Evolutionary conservation across 2,113 vertebrate genomes (phyloP), one percentile per base, ranked within the genome.

Genomic region (Sminthopsis crassicaudata): DNA sequence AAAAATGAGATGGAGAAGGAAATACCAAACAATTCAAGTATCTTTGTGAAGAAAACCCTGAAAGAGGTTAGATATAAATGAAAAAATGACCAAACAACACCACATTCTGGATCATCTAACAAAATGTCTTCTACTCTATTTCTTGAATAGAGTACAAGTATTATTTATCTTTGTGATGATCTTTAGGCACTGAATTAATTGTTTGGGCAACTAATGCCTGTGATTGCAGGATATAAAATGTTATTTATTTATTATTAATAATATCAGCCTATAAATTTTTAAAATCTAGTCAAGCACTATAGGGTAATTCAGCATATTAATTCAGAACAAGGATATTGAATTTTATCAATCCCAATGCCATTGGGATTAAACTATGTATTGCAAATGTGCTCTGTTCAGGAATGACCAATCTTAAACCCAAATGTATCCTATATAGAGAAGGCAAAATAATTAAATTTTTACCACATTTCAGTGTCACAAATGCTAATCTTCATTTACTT

Each of bases 321-420:
- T 94, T 96, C 53, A 96, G 88, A 93, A 76, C 92, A 60, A 93
- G 42, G 46, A 91, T 95, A 96, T 92, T 94, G 54, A 96, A 93
- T 55, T 96, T 84, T n/a, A 42, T 42, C 36, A 84, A 23, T 94
- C n/a, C n/a, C n/a, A 48, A 90, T 53, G 60, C 89, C 95, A 95
- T 93, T 96, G 97, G 90, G 95, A 96, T 97, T 30, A 92, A 53
- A 84, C 52, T 95, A 84, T 97, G 96, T 98, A 96, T 97, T 97
- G 96, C 91, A 96, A 95, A 97, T 97, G 96, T 97, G 30, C 50
- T 94, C 91, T 91, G 67, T 96, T 95, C 96, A 97, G 96, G 95
- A 97, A 97, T 97, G 97, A 97, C 94, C 96, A 97, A 95, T 97
- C 90, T 96, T 95, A 46, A 84, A 92, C 67, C 90, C 53, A 53